Percentiles rank a stretch among this genome's conserved stretches.
phyloP scores from a whole-genome alignment of 2,888 invertebrate species.

The Linnaemya tessellans region DNA sequence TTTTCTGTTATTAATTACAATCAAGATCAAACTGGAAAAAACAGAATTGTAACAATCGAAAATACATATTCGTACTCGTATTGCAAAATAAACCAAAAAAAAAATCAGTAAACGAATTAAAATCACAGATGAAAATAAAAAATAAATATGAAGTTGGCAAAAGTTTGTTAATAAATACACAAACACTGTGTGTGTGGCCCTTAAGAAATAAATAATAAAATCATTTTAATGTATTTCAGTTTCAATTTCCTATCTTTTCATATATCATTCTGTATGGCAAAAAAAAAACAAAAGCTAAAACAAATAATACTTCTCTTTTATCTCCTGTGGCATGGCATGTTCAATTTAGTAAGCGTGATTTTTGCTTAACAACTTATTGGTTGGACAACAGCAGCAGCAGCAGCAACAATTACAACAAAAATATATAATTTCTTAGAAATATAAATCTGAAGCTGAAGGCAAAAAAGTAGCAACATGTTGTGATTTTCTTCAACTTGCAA shows the following conservation, averaged over 20 bases:
- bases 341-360: constrained; percentile 66
- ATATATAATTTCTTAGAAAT: constrained; percentile 63
- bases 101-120: constrained; percentile 21
- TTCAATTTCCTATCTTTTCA: constrained; percentile 41
- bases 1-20: constrained; percentile 68
- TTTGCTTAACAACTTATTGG: constrained; percentile 63
- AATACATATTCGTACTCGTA: neutral
- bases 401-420: constrained; percentile 43
- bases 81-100: neutral
- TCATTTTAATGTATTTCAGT: constrained; percentile 28
- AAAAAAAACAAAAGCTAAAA: no score
- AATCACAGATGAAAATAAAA: constrained; percentile 39
- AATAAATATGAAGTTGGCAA: constrained; percentile 26
- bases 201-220: constrained; percentile 59
- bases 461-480: constrained; percentile 66
- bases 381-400: constrained; percentile 53
- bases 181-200: constrained; percentile 68
- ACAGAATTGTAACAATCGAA: constrained; percentile 46
- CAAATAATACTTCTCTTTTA: constrained; percentile 25
- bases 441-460: constrained; percentile 57
- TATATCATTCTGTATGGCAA: constrained; percentile 55
- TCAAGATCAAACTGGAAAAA: constrained; percentile 61
- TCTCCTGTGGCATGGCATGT: constrained; percentile 46
- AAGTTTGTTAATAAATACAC: constrained; percentile 29
- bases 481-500: constrained; percentile 43